These are phyloP conservation scores for Pseudopleuronectes americanus DNA, from an alignment of 2,797 vertebrate genomes.

Conservation along the genomic window DNA sequence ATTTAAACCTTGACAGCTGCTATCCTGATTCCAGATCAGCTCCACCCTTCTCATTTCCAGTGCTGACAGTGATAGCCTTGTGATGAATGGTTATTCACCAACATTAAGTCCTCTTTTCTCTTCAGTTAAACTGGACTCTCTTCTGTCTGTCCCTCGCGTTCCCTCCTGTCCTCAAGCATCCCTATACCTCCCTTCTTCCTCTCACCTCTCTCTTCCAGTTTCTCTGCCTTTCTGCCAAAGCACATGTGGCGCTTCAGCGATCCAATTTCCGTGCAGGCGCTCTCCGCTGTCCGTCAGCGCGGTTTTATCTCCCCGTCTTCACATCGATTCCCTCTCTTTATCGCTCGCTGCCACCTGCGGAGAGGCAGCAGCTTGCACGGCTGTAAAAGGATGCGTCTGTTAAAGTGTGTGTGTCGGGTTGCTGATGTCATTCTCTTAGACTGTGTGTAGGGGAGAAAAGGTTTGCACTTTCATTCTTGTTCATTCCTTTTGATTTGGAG, in stretches of 20 bases:
- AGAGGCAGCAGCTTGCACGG: constrained; percentile 77
- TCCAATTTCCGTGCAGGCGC: constrained; percentile 89
- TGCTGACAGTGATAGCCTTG: background rate
- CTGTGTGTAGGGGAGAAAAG: background rate
- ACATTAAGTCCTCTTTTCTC: constrained; percentile 23
- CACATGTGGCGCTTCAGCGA: constrained; percentile 90
- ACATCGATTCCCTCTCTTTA: constrained; percentile 88
- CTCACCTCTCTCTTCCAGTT: constrained; percentile 60
- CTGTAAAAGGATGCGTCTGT: constrained; percentile 53
- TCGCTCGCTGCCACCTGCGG: constrained; percentile 86
- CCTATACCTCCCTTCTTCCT: constrained; percentile 45
- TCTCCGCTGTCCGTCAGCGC: constrained; percentile 82
- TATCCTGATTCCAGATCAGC: constrained; percentile 16
- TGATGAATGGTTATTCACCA: constrained; percentile 14
- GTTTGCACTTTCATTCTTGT: constrained; percentile 24
- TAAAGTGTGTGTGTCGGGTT: constrained; percentile 39
- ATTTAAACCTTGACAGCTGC: constrained; percentile 26
- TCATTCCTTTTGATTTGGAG: constrained; percentile 7
- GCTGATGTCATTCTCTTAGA: constrained; percentile 37
- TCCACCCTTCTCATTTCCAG: constrained; percentile 25
- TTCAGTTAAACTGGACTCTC: constrained; percentile 47
- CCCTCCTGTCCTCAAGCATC: constrained; percentile 46
- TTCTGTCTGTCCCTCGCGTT: constrained; percentile 38
- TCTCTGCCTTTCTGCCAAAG: constrained; percentile 84
- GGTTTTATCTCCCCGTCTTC: constrained; percentile 87